These are phyloP conservation scores for Eubasilissa splendida DNA, from an alignment of 2,888 invertebrate genomes.

Conservation along the genomic window DNA sequence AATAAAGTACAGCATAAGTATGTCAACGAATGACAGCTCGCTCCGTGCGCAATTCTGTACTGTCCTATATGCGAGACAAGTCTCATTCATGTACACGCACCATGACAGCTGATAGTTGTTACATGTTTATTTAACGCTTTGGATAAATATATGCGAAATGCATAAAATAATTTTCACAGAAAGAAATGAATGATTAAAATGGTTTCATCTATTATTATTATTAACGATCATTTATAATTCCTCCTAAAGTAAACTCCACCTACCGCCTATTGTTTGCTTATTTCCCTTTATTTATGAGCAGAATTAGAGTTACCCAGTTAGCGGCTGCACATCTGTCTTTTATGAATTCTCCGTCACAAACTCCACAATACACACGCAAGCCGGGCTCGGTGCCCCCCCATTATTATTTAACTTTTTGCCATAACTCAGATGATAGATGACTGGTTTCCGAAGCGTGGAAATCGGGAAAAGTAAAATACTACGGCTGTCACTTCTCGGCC, in stretches of 20 bases:
- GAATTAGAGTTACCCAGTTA: constrained; percentile 41
- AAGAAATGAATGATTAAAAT: no score
- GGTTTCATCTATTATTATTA: no score
- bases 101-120: no score
- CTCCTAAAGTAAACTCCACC: neutral
- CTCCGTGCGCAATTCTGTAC: no score
- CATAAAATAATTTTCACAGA: no score
- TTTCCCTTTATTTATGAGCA: constrained; percentile 39
- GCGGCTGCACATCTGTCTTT: constrained; percentile 53
- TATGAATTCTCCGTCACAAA: constrained; percentile 27
- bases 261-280: constrained; percentile 30
- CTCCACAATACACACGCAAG: constrained; percentile 16
- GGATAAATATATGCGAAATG: no score
- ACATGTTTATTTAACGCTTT: no score
- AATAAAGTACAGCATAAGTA: no score
- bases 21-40: no score
- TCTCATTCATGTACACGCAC: no score
- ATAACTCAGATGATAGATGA: constrained; percentile 59
- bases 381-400: constrained; percentile 30
- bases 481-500: constrained; percentile 49
- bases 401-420: constrained; percentile 58
- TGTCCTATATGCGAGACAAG: no score
- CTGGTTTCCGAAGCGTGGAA: constrained; percentile 59
- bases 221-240: neutral
- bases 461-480: constrained; percentile 57